Evolutionary conservation across 1,140 invertebrate genomes (phyloP), one percentile per base, ranked within the genome.

Genomic region (Anastrepha obliqua): DNA sequence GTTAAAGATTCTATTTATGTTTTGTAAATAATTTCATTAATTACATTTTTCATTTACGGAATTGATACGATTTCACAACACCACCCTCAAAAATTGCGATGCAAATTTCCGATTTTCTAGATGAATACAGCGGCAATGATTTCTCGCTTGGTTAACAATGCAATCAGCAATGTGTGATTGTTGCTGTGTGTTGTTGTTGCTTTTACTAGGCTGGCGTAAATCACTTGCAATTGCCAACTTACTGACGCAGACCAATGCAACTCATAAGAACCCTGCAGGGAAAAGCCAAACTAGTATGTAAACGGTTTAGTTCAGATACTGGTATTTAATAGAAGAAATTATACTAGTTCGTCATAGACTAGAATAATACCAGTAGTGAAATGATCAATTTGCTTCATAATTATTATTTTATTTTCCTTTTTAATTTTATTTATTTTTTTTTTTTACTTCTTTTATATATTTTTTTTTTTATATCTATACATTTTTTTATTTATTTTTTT

Each of bases 1-100:
- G 47, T 55, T 81, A 81, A 81, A 55, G 51, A 81, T 81, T 78
- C n/a, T n/a, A 78, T 78, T 81, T 81, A 58, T 81, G 47, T 81
- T 55, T 55, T 47, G 44, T 81, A 55, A 55, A 81, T 55, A 81
- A n/a, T 55, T 55, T 81, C 9, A 55, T 55, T 29, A 20, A 20
- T 58, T 55, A 9, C 47, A 9, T 55, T 81, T 81, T 55, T 51
- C 2, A 0, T 2, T 4, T 58, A 81, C 51, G 20, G 17, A 81
- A 81, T 55, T 3, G 15, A 8, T 55, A 17, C 9, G n/a, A 20
- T 81, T 81, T 11, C 51, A 55, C 44, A 15, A 58, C 8, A 55
- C n/a, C 51, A 9, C 51, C 51, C 17, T 51, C 74, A 11, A 29
- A 44, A 20, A 7, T 67, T 67, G 4, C n/a, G n/a, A 62, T 62